Conservation (phyloP, 2,113 vertebrate species). For the Chrysochloris asiatica region DNA sequence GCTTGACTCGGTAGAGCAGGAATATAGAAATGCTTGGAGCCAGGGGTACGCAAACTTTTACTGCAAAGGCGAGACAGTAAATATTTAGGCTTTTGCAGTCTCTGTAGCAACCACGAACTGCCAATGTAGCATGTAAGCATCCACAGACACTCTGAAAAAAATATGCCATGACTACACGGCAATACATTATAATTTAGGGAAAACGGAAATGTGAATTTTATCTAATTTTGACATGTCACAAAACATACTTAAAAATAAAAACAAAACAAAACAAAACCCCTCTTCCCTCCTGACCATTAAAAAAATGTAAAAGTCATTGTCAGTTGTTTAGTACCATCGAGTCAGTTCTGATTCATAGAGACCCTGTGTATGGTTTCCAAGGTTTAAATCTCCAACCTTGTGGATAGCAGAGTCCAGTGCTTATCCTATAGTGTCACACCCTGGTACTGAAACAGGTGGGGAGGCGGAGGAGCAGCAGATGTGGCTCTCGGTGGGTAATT, state of each 20-base stretch:
- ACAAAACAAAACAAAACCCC: too few relatives aligned
- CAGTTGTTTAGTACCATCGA: too few relatives aligned
- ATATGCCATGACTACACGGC: neutral
- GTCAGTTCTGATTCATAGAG: neutral
- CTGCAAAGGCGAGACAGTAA: neutral
- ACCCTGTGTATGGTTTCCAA: too few relatives aligned
- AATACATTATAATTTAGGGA: neutral
- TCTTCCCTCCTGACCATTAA: too few relatives aligned
- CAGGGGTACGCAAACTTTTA: neutral
- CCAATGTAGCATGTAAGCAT: neutral
- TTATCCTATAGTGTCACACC: too few relatives aligned
- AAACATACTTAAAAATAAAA: too few relatives aligned
- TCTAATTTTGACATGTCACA: neutral
- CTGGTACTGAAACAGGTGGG: too few relatives aligned
- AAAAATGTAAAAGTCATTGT: constrained; percentile 34
- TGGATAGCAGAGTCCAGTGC: too few relatives aligned
- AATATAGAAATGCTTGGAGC: neutral
- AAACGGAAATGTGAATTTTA: neutral
- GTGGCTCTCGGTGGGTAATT: neutral
- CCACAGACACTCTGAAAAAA: neutral
- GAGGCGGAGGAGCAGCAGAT: neutral
- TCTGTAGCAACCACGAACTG: too few relatives aligned
- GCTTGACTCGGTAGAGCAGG: neutral
- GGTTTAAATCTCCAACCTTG: too few relatives aligned
- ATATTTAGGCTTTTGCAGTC: neutral